Evolutionary conservation across 2,113 vertebrate genomes (phyloP), one percentile per base, ranked within the genome.

Genomic region (Ptychochromis oligacanthus): DNA sequence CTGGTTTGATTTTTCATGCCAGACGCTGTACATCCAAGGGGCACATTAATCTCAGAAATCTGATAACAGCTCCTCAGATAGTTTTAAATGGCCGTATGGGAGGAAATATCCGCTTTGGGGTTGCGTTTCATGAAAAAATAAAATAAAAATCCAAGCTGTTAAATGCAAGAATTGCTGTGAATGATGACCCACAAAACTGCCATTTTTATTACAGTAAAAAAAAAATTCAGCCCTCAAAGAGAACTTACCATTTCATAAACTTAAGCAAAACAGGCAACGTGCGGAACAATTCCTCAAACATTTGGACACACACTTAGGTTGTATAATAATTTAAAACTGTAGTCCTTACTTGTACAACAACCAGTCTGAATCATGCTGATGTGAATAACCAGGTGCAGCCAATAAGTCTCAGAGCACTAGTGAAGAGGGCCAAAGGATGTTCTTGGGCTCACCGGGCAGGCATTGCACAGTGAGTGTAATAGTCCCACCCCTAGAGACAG

Each of bases 21-120:
- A 89, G 76, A 36, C 67, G 22, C 59, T 58, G 74, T 20, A 86
- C 72, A 58, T 87, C 88, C 77, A 34, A 79, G 38, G 56, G 87
- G 80, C 80, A 85, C 87, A 89, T 92, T 86, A 82, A 89, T 88
- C 65, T 89, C 46, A 2, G 80, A 81, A 58, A 93, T 89, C 82
- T 88, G 88, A 93, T 88, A 88, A 90, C 62, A 34, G 86, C 65
- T 65, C 40, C 7, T 80, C 79, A 82, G 79, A 89, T 83, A 79
- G 56, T 76, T 79, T 67, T 38, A 70, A 84, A 84, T 24, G 61
- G 81, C 79, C 52, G 38, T 40, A 62, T 61, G 76, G 64, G 65
- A 83, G 61, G 62, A 89, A 82, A 82, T 74, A 81, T 65, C 46
- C 60, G 80, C 60, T 57, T 80, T 72, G 58, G 65, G 84, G 54